phyloP scores from a whole-genome alignment of 2,797 vertebrate species.

The Enteromius anoplus region DNA sequence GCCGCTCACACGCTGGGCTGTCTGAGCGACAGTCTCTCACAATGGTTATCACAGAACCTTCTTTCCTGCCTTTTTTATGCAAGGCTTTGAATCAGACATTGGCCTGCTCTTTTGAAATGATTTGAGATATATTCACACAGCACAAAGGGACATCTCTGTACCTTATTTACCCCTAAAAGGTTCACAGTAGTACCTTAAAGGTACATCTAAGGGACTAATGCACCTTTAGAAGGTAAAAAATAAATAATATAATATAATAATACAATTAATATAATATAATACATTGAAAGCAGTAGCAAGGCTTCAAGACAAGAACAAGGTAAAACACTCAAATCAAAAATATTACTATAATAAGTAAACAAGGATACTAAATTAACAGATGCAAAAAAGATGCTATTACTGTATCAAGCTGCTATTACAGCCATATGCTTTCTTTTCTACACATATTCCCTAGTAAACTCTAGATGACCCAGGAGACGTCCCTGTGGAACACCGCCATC shows the following conservation, averaged over 20 bases:
- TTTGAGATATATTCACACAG: slow-evolving; percentile 55
- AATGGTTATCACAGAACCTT: slow-evolving; percentile 50
- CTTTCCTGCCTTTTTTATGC: slow-evolving; percentile 39
- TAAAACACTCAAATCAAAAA: neutral
- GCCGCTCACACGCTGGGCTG: slow-evolving; percentile 6
- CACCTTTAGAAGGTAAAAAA: neutral
- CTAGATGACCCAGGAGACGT: slow-evolving; percentile 69
- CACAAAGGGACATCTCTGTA: neutral
- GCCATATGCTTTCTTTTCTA: slow-evolving; percentile 68
- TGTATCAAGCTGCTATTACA: neutral
- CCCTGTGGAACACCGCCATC: slow-evolving; percentile 50
- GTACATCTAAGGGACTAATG: neutral
- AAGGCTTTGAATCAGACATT: slow-evolving; percentile 22
- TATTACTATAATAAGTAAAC: neutral
- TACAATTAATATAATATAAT: neutral
- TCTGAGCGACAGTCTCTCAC: slow-evolving; percentile 24
- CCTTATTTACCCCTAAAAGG: neutral
- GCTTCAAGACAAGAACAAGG: neutral
- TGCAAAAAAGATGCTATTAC: neutral
- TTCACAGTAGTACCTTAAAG: neutral
- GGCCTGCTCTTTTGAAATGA: slow-evolving; percentile 60
- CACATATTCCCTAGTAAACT: slow-evolving; percentile 73
- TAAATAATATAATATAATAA: neutral
- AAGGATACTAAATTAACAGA: neutral
- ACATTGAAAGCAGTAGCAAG: neutral